These are phyloP conservation scores for Euspilapteryx auroguttella DNA, from an alignment of 2,888 invertebrate species.

Conservation along the genomic window DNA sequence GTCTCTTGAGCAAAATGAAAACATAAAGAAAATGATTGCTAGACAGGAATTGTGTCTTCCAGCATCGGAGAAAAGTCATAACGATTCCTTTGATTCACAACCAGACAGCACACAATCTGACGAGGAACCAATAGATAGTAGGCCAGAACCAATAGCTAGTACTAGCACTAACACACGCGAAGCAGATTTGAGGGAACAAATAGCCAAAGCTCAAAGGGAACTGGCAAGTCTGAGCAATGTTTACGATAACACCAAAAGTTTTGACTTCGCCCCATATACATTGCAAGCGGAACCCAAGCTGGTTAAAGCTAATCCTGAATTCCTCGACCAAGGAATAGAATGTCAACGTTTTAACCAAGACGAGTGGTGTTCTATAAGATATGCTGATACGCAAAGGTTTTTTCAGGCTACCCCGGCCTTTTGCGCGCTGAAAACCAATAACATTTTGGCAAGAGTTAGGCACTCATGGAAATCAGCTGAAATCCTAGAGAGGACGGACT, in stretches of 20 bases:
- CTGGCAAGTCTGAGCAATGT: too few species aligned
- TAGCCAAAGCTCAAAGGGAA: too few species aligned
- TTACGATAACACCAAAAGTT: too few species aligned
- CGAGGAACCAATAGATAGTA: neutral
- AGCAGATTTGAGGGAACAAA: too few species aligned
- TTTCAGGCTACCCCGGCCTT: constrained; percentile 3
- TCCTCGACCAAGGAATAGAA: constrained; percentile 4
- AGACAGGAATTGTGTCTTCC: neutral
- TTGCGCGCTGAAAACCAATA: constrained; percentile 5
- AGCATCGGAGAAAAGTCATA: neutral
- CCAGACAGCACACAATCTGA: constrained; percentile 1
- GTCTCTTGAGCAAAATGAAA: neutral
- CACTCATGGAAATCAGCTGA: constrained; percentile 7
- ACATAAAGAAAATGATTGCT: too few species aligned
- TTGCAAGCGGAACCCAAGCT: neutral
- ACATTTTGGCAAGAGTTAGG: constrained; percentile 6
- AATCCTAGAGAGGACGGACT: too few species aligned
- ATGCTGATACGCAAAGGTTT: constrained; percentile 2
- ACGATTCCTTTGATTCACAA: neutral
- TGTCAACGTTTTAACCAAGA: constrained; percentile 6
- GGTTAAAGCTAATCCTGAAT: neutral
- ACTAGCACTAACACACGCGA: neutral
- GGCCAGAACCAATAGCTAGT: neutral
- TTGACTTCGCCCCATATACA: neutral
- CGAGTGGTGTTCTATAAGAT: constrained; percentile 6